These are phyloP conservation scores for Alaudala cheleensis DNA, from an alignment of 2,113 vertebrate genomes.

Conservation along the genomic window DNA sequence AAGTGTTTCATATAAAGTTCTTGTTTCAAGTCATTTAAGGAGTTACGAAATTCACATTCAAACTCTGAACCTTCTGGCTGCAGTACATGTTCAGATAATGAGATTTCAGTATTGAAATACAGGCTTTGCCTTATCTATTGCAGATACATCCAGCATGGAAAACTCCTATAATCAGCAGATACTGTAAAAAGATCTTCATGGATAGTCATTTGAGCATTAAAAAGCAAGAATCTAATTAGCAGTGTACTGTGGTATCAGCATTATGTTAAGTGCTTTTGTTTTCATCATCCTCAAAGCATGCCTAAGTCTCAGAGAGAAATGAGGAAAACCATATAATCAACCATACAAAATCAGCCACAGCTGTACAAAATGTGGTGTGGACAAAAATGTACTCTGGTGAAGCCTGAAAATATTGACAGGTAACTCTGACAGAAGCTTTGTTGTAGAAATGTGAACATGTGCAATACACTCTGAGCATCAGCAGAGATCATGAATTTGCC, in stretches of 20 bases:
- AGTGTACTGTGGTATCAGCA: not conserved
- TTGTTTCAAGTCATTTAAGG: not conserved
- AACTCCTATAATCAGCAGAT: not conserved
- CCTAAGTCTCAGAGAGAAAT: not conserved
- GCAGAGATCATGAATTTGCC: not conserved
- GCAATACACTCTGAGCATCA: not conserved
- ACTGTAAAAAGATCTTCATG: not conserved
- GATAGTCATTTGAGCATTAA: not conserved
- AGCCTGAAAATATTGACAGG: not conserved
- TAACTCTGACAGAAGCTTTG: not conserved
- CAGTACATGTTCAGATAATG: not conserved
- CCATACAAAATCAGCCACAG: not conserved
- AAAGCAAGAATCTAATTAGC: constrained; percentile 15
- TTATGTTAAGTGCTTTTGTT: constrained; percentile 4
- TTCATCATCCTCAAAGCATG: not conserved
- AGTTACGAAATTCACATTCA: not conserved
- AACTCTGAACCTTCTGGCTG: not conserved
- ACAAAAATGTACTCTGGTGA: not conserved
- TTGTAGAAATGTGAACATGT: not conserved
- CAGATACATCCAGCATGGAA: not conserved
- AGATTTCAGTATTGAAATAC: not conserved
- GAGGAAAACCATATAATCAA: not conserved
- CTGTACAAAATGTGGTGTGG: not conserved
- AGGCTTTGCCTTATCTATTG: not conserved
- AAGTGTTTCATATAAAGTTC: not conserved